These are phyloP conservation scores for Corbicula japonica DNA, from an alignment of 2,888 invertebrate species.

Conservation along the genomic window DNA sequence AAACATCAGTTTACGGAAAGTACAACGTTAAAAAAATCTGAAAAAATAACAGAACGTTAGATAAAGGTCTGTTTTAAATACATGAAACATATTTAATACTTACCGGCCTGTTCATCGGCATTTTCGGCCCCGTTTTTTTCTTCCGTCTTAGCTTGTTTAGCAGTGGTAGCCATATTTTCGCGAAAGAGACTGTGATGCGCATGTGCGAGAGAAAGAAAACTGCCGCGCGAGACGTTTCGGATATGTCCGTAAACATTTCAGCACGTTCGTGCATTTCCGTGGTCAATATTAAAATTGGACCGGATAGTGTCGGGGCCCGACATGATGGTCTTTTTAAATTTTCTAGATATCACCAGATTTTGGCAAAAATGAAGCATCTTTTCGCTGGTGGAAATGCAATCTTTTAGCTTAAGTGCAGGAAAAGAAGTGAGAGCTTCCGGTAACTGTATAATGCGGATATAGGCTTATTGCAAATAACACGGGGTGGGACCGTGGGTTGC, in stretches of 20 bases:
- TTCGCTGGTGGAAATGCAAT: too few relatives aligned
- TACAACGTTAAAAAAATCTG: not conserved
- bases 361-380: too few relatives aligned
- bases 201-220: constrained; percentile 61
- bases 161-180: constrained; percentile 85
- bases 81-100: constrained; percentile 22
- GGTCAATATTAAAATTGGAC: too few relatives aligned
- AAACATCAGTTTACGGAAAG: not conserved
- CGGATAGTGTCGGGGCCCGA: too few relatives aligned
- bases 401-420: too few relatives aligned
- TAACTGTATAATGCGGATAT: too few relatives aligned
- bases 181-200: constrained; percentile 69
- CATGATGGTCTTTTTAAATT: too few relatives aligned
- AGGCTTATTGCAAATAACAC: too few relatives aligned
- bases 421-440: too few relatives aligned
- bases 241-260: not conserved
- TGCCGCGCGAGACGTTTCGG: not conserved
- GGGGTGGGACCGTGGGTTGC: too few relatives aligned
- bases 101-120: constrained; percentile 85
- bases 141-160: constrained; percentile 85
- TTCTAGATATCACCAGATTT: too few relatives aligned
- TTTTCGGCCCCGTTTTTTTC: constrained; percentile 85
- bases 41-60: not conserved
- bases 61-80: constrained; percentile 13
- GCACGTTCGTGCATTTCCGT: too few relatives aligned